phyloP scores from a whole-genome alignment of 2,113 vertebrate genomes.

The Micronycteris hirsuta region DNA sequence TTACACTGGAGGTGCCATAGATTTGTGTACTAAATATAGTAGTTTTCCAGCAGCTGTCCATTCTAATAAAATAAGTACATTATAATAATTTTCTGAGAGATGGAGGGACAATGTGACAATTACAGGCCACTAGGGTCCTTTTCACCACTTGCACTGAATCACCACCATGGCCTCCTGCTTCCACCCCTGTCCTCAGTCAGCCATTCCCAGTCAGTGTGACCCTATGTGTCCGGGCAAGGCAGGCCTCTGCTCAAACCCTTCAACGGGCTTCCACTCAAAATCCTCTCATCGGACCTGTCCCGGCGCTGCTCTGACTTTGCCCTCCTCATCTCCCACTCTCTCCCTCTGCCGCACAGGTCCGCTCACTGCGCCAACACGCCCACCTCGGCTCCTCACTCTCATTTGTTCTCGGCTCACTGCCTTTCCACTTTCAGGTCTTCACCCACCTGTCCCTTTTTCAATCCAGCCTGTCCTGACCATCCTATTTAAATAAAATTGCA shows the following conservation, averaged over 20 bases:
- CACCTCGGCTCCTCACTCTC: fast-evolving
- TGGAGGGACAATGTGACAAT: neutral
- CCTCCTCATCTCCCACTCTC: fast-evolving
- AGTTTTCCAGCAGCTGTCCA: neutral
- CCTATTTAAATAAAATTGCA: neutral
- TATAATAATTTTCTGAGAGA: neutral
- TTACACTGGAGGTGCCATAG: neutral
- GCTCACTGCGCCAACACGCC: fast-evolving
- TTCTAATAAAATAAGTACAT: neutral
- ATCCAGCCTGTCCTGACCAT: neutral
- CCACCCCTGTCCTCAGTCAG: neutral
- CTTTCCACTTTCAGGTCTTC: neutral
- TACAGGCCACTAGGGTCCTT: neutral
- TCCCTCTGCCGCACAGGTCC: fast-evolving
- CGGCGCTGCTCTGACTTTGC: neutral
- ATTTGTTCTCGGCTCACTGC: fast-evolving
- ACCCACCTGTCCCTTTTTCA: too few species aligned
- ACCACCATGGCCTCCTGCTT: neutral
- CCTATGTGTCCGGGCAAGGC: too few species aligned
- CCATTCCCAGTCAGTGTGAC: neutral
- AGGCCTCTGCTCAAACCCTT: neutral
- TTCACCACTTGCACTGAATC: neutral
- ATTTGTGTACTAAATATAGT: neutral
- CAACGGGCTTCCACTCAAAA: neutral
- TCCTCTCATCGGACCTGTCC: too few species aligned